Base-by-base conservation (phyloP, 2,797 vertebrate genomes). In the Zalophus californianus region DNA sequence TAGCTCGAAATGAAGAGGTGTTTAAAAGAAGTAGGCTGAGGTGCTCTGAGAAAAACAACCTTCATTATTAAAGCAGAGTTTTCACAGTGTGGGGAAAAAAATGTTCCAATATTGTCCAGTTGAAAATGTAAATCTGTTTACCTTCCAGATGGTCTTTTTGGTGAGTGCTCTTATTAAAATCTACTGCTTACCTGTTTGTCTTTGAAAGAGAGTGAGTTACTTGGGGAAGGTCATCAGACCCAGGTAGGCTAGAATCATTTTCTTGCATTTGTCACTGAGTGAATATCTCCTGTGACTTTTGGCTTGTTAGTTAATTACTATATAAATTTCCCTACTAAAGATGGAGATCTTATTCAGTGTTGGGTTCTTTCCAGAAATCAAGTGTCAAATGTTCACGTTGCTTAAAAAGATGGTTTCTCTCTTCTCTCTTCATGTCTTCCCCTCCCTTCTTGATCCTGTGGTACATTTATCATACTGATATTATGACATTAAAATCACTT, bases 81-180 rank as follows among this genome's bases (percentile, higher is more conserved):
- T 97, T 96, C 84, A 93, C 54, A 48, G 52, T 82, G 32, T 8
- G 21, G 90, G 44, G 2, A 5, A 2, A 7, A 72, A 97, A 86
- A 84, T 95, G 95, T 79, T 97, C 94, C 94, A 92, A 72, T 97
- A 97, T 97, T n/a, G 92, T 95, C 97, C 95, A 85, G 82, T 97
- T 97, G 95, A 97, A 97, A 86, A 96, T 86, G 93, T 95, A 92
- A 96, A 96, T 97, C 87, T 92, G 18, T 92, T 97, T 97, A 91
- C 75, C 68, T 97, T 96, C 72, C 54, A 64, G 73, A 97, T 68
- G 78, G 38, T 73, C 79, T 79, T 95, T 92, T 60, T 44, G 44
- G 38, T 0, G 11, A 72, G 77, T 8, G 35, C 32, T 92, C 60
- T 27, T 68, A 68, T 83, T 90, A 60, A 94, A 62, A 70, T 66